Percentiles rank a stretch among this genome's conserved stretches.
Conservation (phyloP, 2,113 vertebrate species). For the Strix aluco region DNA sequence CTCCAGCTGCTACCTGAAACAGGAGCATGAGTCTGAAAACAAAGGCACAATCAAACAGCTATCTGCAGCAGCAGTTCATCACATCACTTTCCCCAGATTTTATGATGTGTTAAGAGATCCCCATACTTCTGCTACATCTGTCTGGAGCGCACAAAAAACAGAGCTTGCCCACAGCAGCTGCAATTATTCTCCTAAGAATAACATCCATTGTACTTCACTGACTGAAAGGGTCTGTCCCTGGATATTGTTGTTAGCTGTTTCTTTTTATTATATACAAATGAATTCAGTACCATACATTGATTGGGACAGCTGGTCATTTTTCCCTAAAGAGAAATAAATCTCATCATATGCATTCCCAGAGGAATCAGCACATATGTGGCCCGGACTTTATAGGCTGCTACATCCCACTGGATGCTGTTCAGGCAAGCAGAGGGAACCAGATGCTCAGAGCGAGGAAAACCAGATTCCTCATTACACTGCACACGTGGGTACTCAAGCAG, state of each 20-base stretch:
- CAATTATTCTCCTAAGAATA: conserved; percentile 15
- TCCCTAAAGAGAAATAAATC: neutral
- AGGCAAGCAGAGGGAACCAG: neutral
- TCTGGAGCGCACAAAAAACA: neutral
- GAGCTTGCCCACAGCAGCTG: neutral
- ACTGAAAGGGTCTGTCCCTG: neutral
- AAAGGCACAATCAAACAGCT: neutral
- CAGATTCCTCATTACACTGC: neutral
- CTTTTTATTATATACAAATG: neutral
- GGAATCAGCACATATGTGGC: neutral
- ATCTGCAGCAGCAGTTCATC: neutral
- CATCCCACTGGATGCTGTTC: neutral
- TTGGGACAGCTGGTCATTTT: conserved; percentile 26
- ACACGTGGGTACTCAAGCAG: neutral
- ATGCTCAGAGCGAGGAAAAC: neutral
- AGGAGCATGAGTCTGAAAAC: neutral
- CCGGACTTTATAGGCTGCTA: neutral
- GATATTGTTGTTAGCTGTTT: neutral
- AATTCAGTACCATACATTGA: neutral
- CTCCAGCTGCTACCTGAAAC: neutral
- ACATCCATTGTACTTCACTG: neutral
- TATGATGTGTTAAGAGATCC: neutral
- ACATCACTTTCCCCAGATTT: neutral
- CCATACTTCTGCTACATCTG: neutral
- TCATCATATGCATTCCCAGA: neutral